phyloP scores from a whole-genome alignment of 2,888 invertebrate species.

The Oscheius sp. region DNA sequence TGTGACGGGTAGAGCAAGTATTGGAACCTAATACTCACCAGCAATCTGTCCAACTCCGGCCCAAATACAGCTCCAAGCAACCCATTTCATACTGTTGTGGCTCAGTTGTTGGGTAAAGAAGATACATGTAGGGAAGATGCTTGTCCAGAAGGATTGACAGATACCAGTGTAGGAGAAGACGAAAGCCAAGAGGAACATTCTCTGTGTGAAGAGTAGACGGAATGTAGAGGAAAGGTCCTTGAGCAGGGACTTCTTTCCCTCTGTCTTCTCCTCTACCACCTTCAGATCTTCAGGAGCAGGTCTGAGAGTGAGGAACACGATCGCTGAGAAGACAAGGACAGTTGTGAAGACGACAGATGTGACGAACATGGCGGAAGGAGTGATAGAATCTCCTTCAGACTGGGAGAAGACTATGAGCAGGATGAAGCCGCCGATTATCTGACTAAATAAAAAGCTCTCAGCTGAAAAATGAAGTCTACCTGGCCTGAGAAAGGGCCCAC shows the following conservation, averaged over 20 bases:
- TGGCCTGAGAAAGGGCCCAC: conserved; percentile 49
- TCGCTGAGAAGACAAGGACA: conserved; percentile 16
- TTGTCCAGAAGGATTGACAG: conserved; percentile 62
- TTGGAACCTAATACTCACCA: not conserved
- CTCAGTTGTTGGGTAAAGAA: conserved; percentile 27
- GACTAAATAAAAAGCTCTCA: conserved; percentile 78
- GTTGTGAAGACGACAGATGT: conserved; percentile 50
- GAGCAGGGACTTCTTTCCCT: not conserved
- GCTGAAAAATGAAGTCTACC: not conserved
- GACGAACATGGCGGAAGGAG: conserved; percentile 68
- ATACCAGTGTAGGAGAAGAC: conserved; percentile 59
- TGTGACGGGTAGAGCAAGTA: too few relatives aligned
- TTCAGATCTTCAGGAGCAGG: conserved; percentile 3
- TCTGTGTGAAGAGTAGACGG: conserved; percentile 53
- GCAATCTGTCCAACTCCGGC: conserved; percentile 30
- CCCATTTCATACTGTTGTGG: conserved; percentile 14
- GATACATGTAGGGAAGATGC: conserved; percentile 38
- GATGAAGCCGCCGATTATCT: conserved; percentile 94
- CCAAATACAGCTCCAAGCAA: conserved; percentile 32
- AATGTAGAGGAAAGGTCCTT: conserved; percentile 44
- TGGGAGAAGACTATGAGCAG: conserved; percentile 87
- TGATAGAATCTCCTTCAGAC: conserved; percentile 11
- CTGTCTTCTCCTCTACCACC: not conserved
- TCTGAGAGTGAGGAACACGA: conserved; percentile 22
- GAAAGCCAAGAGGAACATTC: conserved; percentile 55